phyloP scores from a whole-genome alignment of 1,140 invertebrate genomes.

The Diabrotica virgifera region DNA sequence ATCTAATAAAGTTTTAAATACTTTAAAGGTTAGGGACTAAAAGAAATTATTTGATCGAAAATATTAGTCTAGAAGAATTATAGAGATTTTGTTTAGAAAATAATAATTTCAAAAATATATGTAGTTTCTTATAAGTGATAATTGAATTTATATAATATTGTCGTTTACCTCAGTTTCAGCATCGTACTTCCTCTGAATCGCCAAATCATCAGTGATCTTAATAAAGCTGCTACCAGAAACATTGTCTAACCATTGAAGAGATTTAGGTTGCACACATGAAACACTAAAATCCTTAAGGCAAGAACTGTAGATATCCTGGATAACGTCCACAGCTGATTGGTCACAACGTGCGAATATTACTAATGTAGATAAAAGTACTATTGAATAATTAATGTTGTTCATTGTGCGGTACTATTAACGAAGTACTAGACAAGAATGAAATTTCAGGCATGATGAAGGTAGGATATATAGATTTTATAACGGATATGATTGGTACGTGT shows the following conservation, averaged over 20 bases:
- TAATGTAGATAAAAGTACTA: neutral
- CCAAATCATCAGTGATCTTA: constrained; percentile 68
- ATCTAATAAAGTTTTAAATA: too few species aligned
- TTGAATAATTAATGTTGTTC: constrained; percentile 10
- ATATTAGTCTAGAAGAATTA: too few species aligned
- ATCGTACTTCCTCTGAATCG: constrained; percentile 61
- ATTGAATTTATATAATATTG: too few species aligned
- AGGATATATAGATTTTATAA: constrained; percentile 13
- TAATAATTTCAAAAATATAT: too few species aligned
- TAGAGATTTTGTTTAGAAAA: too few species aligned
- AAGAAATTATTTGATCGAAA: too few species aligned
- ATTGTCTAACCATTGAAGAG: constrained; percentile 68
- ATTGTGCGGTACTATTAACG: constrained; percentile 10
- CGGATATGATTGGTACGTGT: constrained; percentile 14
- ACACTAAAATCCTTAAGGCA: constrained; percentile 63
- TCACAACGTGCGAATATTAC: constrained; percentile 18
- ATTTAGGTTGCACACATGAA: constrained; percentile 71
- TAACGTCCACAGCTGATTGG: constrained; percentile 56
- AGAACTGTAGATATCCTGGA: constrained; percentile 60
- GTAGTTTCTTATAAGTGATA: too few species aligned
- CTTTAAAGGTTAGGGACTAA: too few species aligned
- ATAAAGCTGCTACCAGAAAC: constrained; percentile 65
- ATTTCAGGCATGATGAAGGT: neutral
- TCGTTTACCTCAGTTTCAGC: constrained; percentile 45
- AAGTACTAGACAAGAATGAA: constrained; percentile 14